Evolutionary conservation across 2,888 invertebrate genomes (phyloP).

Genomic region (Andricus curvator): DNA sequence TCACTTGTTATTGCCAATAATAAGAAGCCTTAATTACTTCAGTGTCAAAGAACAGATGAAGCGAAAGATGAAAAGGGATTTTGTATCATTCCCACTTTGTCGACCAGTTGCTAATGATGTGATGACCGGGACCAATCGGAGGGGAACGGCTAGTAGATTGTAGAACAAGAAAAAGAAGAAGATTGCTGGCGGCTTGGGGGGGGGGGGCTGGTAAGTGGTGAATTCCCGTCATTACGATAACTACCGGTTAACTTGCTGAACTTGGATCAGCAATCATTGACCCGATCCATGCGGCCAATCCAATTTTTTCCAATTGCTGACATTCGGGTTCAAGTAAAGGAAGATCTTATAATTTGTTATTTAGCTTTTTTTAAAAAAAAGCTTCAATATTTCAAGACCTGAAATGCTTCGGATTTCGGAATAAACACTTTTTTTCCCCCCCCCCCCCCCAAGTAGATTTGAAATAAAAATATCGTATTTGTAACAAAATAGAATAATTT

Average conservation of each 20-base stretch:
- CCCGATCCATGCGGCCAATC: slow-evolving; percentile 42
- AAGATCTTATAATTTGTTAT: background rate
- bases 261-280: slow-evolving; percentile 60
- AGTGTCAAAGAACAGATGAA: background rate
- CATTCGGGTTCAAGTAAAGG: background rate
- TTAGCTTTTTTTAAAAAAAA: too few relatives aligned
- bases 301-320: slow-evolving; percentile 38
- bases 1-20: background rate
- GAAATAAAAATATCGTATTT: too few relatives aligned
- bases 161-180: background rate
- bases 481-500: too few relatives aligned
- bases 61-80: background rate
- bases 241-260: slow-evolving; percentile 71
- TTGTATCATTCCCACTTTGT: background rate
- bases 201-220: slow-evolving; percentile 64
- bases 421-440: too few relatives aligned
- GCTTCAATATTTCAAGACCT: too few relatives aligned
- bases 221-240: slow-evolving; percentile 75
- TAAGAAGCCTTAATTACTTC: background rate
- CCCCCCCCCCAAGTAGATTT: too few relatives aligned
- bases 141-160: background rate
- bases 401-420: too few relatives aligned
- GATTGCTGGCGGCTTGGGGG: background rate
- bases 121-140: slow-evolving; percentile 1
- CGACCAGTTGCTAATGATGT: slow-evolving; percentile 1